Evolutionary conservation across 2,888 invertebrate genomes (phyloP), one percentile per base, ranked within the genome.

Genomic region (Gasteruption jaculator): DNA sequence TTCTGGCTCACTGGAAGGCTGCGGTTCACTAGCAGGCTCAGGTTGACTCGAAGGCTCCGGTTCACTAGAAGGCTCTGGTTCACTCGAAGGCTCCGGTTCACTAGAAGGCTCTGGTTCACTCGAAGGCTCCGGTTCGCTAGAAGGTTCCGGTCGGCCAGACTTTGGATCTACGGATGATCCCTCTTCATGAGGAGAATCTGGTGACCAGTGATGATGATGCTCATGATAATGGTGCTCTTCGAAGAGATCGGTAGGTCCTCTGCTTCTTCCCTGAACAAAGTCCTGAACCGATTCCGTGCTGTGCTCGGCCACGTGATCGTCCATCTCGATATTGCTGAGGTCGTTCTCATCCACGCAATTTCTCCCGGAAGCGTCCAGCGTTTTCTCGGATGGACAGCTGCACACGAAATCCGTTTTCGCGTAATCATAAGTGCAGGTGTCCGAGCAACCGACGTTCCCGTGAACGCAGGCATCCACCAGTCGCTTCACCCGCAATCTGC

Each of bases 341-440:
- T 65, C 60, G 39, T 53, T 53, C 4, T 56, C 52, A 18, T 61
- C 54, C 25, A 68, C 50, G 46, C 79, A 80, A 19, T 58, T 72
- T 58, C 74, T 77, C 11, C 65, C 71, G 54, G 71, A 71, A 10
- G 49, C 51, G 61, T 71, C 71, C 63, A 85, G 61, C 36, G 72
- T 55, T 73, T 79, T 59, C 20, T 77, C 78, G 25, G 71, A 65
- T 7, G 80, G 79, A 62, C 87, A 88, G 3, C 69, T 73, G 61
- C 88, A 89, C 20, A 68, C 69, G 60, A 87, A 86, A 34, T 79
- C 76, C 41, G 82, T 74, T 16, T 72, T 68, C 2, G 61, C 59
- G 56, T 81, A 80, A 63, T 85, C 80, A 57, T 84, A 87, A 38
- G 73, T 70, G 63, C 88, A 89, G 8, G 71, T 73, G 50, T 83